Percentiles rank a stretch among this genome's conserved stretches.
phyloP scores from a whole-genome alignment of 2,113 vertebrate species.

The Pygoscelis adeliae region DNA sequence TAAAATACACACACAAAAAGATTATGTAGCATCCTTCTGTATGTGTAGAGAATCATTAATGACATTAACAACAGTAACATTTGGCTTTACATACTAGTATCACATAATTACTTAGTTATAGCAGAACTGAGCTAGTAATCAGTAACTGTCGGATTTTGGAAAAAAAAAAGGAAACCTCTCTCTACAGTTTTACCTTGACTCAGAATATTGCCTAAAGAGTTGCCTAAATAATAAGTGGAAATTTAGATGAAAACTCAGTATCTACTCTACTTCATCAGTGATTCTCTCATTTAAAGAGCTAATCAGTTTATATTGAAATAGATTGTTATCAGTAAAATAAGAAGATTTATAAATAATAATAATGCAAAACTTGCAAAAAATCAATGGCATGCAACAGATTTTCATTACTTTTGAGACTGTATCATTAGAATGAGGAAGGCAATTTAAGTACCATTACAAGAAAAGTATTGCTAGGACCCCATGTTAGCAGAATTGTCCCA shows the following conservation, averaged over 20 bases:
- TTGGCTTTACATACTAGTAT: neutral
- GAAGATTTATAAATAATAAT: neutral
- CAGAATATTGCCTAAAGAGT: neutral
- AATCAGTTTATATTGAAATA: neutral
- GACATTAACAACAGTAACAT: neutral
- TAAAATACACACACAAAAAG: neutral
- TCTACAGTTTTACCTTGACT: neutral
- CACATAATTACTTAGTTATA: neutral
- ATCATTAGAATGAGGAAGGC: neutral
- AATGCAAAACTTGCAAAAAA: neutral
- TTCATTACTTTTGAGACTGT: neutral
- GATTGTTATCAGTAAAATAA: neutral
- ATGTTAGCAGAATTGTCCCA: neutral
- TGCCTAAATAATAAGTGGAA: neutral
- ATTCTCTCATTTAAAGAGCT: neutral
- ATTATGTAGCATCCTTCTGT: neutral
- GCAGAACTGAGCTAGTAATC: neutral
- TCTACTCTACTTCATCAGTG: neutral
- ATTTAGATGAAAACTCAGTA: neutral
- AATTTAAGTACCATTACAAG: neutral
- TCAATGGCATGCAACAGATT: neutral
- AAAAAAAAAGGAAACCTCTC: rapidly evolving
- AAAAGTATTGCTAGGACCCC: neutral
- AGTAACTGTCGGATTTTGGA: neutral
- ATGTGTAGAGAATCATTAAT: neutral